Percentiles rank a stretch among this genome's conserved stretches.
Evolutionary conservation across 2,888 invertebrate species (phyloP).

Genomic region (Microdon myrmicae): DNA sequence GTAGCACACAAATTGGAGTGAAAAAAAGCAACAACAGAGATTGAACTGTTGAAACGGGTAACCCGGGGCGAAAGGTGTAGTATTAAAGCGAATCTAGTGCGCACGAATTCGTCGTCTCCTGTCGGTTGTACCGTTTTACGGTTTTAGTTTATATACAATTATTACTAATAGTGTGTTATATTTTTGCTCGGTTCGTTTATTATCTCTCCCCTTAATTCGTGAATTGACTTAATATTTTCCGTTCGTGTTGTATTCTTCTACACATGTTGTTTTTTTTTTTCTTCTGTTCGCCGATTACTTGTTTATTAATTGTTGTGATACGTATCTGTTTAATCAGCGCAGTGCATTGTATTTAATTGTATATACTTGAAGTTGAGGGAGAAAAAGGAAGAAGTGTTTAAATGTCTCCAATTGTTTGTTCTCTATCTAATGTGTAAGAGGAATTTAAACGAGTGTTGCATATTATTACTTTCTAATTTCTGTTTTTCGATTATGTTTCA

Average conservation of each 20-base stretch:
- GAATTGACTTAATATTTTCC: constrained; percentile 18
- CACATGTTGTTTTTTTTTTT: not conserved
- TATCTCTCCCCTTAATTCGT: constrained; percentile 30
- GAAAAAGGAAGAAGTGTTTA: no score
- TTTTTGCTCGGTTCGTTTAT: no score
- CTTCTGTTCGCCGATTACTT: constrained; percentile 13
- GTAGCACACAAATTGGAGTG: constrained; percentile 1
- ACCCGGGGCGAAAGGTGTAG: constrained; percentile 36
- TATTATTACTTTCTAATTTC: no score
- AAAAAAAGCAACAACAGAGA: constrained; percentile 1
- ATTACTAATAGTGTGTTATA: no score
- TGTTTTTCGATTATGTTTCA: no score
- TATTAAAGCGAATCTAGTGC: constrained; percentile 46
- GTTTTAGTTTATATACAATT: constrained; percentile 28
- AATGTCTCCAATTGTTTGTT: no score
- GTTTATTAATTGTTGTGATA: no score
- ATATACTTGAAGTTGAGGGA: no score
- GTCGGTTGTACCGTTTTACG: constrained; percentile 43
- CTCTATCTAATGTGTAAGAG: no score
- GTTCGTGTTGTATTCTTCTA: constrained; percentile 8
- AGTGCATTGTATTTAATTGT: no score
- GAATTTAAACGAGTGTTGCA: no score
- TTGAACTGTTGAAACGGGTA: constrained; percentile 12
- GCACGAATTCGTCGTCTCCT: constrained; percentile 43
- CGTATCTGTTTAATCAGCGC: no score